Evolutionary conservation across 2,888 invertebrate genomes (phyloP).

Genomic region (Hypselothyrea guttata): DNA sequence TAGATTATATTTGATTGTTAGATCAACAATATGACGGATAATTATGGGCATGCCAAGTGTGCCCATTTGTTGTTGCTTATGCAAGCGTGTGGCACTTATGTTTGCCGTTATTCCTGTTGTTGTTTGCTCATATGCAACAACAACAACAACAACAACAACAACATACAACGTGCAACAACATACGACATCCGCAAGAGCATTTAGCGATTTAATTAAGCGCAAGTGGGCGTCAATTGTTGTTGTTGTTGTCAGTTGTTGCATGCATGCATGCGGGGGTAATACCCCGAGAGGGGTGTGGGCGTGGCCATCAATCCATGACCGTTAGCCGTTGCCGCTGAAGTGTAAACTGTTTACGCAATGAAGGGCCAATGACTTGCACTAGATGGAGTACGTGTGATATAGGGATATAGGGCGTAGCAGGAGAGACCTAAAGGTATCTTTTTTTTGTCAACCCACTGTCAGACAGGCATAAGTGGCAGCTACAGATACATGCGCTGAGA

Average conservation of each 20-base stretch:
- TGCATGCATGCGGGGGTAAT: not conserved
- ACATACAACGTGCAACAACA: constrained; percentile 20
- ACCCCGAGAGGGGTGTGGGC: constrained; percentile 25
- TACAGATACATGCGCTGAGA: constrained; percentile 7
- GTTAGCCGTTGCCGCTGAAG: constrained; percentile 37
- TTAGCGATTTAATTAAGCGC: constrained; percentile 73
- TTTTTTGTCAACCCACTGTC: constrained; percentile 2
- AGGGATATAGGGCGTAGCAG: constrained; percentile 5
- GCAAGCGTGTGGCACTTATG: constrained; percentile 16
- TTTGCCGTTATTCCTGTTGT: constrained; percentile 19
- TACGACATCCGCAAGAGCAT: constrained; percentile 54
- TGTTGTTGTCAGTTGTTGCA: constrained; percentile 28
- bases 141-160: constrained; percentile 17
- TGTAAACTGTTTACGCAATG: constrained; percentile 57
- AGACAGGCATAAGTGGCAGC: constrained; percentile 38
- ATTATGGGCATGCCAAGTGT: not conserved
- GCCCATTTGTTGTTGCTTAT: constrained; percentile 10
- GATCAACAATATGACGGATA: constrained; percentile 4
- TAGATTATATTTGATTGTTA: not conserved
- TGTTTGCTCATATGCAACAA: constrained; percentile 9
- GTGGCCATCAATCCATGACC: constrained; percentile 43
- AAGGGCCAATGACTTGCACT: constrained; percentile 66
- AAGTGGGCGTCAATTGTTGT: constrained; percentile 53
- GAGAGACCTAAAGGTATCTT: no score
- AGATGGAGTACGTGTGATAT: constrained; percentile 14